Conservation (phyloP, 2,888 invertebrate genomes). For the Xestoiulus laeticollis region DNA sequence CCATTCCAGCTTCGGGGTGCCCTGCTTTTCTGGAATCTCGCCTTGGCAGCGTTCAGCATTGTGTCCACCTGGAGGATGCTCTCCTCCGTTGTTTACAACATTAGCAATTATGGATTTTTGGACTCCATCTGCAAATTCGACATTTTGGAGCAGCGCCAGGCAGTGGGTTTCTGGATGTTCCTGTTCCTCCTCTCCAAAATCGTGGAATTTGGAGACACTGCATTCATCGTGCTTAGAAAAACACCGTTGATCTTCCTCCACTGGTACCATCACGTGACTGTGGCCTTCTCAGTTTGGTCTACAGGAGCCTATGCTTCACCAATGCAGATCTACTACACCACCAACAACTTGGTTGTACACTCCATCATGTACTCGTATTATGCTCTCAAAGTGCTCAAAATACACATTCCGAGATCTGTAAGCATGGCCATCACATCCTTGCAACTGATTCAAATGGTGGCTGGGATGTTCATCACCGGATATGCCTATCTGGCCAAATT, state of each 20-base stretch:
- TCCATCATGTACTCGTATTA: background rate
- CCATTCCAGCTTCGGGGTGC: background rate
- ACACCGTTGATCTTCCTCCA: background rate
- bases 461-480: background rate
- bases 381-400: background rate
- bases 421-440: background rate
- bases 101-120: background rate
- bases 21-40: background rate
- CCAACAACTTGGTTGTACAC: background rate
- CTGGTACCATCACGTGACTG: background rate
- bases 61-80: background rate
- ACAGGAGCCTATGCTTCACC: background rate
- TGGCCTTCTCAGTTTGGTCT: background rate
- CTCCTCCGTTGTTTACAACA: background rate
- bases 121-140: background rate
- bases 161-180: background rate
- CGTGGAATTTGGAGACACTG: background rate
- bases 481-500: background rate
- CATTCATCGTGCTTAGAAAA: background rate
- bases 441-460: background rate
- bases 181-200: background rate
- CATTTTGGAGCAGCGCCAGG: background rate
- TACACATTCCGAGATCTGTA: background rate
- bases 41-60: background rate
- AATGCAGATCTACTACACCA: background rate